Evolutionary conservation across 2,888 invertebrate genomes (phyloP), one percentile per base, ranked within the genome.

Genomic region (Tanaodytes sp.): DNA sequence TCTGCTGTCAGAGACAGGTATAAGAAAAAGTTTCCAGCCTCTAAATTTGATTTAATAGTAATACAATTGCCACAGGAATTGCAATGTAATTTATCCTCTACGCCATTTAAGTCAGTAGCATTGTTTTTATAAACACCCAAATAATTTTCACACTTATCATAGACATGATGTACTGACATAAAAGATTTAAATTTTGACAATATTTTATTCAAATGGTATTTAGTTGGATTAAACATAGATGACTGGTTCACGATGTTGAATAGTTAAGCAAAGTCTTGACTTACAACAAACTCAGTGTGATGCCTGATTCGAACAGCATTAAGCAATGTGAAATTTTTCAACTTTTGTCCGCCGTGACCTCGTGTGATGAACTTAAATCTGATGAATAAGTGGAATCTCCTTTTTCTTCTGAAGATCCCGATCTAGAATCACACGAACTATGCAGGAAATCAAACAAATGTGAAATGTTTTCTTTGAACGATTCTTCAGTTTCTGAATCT

Each of bases 161-260:
- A 63, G 19, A 63, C 23, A 42, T 63, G 27, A 48, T 63, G 42
- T 9, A 48, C 31, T 42, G 54, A 16, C 23, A 31, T 52, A 20
- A 20, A 48, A 40, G 36, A 20, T 15, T 45, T 30, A 54, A 54
- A 54, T 30, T 12, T 11, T 2, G 40, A 15, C n/a, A 61, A 36
- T 48, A 62, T 52, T 43, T 62, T 52, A 27, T 52, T 54, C n/a
- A 54, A 40, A 46, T 62, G 36, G 36, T 54, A 19, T n/a, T 62
- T 62, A 2, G 54, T 19, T 52, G 30, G 3, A 15, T 54, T 46
- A 11, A 46, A 46, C 30, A 36, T 46, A 27, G 9, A 11, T 11
- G 52, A 46, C 8, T 46, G 4, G 11, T 11, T 46, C 12, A 45
- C 8, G n/a, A 54, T 39, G 40, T 54, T 54, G 5, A 31, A 19